Base-by-base conservation (phyloP, 2,797 vertebrate genomes). In the Arremon brunneinucha region DNA sequence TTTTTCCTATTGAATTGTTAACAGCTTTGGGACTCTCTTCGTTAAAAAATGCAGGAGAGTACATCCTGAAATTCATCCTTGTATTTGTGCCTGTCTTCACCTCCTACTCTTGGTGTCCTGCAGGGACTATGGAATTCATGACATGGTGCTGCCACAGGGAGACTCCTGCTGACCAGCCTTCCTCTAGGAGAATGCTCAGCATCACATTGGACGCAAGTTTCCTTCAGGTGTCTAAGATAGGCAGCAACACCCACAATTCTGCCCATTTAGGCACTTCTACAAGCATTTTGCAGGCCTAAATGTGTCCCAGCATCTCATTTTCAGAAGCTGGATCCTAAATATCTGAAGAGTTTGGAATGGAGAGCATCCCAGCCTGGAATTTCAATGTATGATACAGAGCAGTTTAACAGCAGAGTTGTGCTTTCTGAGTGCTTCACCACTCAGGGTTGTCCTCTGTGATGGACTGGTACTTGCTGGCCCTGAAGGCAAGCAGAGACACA, bases 371-470 rank as follows among this genome's bases (percentile, higher is more conserved):
- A 82, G 26, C 5, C 17, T 63, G 56, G 47, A 83, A 83, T 85
- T 8, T 67, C 30, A 67, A 4, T 0, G 0, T 35, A 4, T 35
- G 12, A 12, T 19, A 24, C 12, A 34, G 53, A 62, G 26, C 14
- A 39, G 19, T 67, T 55, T 53, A 72, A 41, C 20, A 71, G 39
- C 55, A 82, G 44, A 76, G 24, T 5, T 71, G 35, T 86, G 32
- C 20, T 30, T 24, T n/a, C 24, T 69, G 16, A 39, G 37, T 13
- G 30, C 35, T 24, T 49, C 53, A 19, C 6, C 35, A 41, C 30
- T 15, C 35, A 28, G 43, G 24, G 7, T 34, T 57, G 28, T 28
- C 15, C 23, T 22, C 43, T 57, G 12, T 49, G 19, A 23, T 23
- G 52, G 28, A 5, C 44, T 39, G 64, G 10, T 14, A 3, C 12